Evolutionary conservation across 2,113 vertebrate genomes (phyloP).

Genomic region (Phylloscopus trochilus): DNA sequence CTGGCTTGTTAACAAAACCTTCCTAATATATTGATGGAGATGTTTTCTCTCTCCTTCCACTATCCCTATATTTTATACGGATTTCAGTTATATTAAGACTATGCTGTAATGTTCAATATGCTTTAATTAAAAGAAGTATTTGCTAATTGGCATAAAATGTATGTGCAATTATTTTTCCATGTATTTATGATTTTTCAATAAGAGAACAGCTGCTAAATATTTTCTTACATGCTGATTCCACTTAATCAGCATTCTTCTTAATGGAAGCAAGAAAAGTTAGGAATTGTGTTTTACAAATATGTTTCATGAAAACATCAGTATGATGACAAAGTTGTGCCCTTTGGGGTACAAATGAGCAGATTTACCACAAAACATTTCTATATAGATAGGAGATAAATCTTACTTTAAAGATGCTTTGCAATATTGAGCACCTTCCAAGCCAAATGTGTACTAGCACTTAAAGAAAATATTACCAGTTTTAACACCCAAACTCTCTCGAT

Average conservation of each 20-base stretch:
- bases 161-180: constrained; percentile 50
- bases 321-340: constrained; percentile 21
- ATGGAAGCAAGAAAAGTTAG: constrained; percentile 2
- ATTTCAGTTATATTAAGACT: constrained; percentile 17
- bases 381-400: constrained; percentile 25
- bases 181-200: constrained; percentile 39
- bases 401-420: neutral
- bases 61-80: constrained; percentile 13
- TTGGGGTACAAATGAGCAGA: constrained; percentile 30
- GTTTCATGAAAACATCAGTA: constrained; percentile 23
- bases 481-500: constrained; percentile 38
- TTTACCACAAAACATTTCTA: neutral
- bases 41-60: neutral
- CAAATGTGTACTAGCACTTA: constrained; percentile 53
- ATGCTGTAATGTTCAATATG: constrained; percentile 1
- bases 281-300: constrained; percentile 4
- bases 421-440: constrained; percentile 23
- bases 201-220: constrained; percentile 49
- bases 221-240: constrained; percentile 53
- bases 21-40: constrained; percentile 35
- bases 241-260: constrained; percentile 42
- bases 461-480: constrained; percentile 66
- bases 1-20: constrained; percentile 37
- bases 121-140: constrained; percentile 52
- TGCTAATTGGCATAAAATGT: constrained; percentile 68